Percentiles rank a stretch among this genome's conserved stretches.
Evolutionary conservation across 2,113 vertebrate genomes (phyloP).

Genomic region (Rhea americana): DNA sequence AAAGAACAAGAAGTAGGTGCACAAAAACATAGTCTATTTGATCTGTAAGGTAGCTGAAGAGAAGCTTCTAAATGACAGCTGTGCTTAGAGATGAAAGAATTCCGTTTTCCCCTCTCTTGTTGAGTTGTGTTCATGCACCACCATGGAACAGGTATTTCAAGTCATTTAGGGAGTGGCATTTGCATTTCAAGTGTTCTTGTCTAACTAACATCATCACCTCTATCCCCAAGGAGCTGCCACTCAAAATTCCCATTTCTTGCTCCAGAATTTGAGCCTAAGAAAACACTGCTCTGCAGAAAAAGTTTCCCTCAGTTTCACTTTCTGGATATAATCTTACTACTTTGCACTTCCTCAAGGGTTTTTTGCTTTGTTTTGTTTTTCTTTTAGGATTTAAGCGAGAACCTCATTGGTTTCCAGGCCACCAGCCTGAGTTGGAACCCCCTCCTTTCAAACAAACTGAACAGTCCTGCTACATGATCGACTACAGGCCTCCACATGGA

Average conservation of each 20-base stretch:
- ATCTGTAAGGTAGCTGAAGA: not conserved
- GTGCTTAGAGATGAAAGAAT: not conserved
- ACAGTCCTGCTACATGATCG: conserved; percentile 42
- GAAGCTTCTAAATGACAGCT: not conserved
- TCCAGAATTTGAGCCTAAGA: not conserved
- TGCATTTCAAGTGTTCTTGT: not conserved
- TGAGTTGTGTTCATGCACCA: not conserved
- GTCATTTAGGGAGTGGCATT: conserved; percentile 7
- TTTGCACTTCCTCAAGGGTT: not conserved
- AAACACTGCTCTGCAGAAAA: not conserved
- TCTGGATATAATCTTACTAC: not conserved
- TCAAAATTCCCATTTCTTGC: not conserved
- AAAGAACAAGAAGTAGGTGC: conserved; percentile 32
- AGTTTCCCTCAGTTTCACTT: not conserved
- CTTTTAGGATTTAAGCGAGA: conserved; percentile 58
- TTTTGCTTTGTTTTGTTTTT: not conserved
- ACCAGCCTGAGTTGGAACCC: conserved; percentile 67
- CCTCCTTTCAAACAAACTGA: conserved; percentile 24
- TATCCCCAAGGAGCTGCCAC: not conserved
- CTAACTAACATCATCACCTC: not conserved
- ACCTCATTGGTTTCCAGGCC: conserved; percentile 61
- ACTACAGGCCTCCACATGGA: conserved; percentile 16
- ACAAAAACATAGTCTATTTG: not conserved
- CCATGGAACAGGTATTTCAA: conserved; percentile 45
- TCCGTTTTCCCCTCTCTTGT: not conserved